Evolutionary conservation across 1,140 invertebrate species (phyloP).

Genomic region (Drosophila pandora): DNA sequence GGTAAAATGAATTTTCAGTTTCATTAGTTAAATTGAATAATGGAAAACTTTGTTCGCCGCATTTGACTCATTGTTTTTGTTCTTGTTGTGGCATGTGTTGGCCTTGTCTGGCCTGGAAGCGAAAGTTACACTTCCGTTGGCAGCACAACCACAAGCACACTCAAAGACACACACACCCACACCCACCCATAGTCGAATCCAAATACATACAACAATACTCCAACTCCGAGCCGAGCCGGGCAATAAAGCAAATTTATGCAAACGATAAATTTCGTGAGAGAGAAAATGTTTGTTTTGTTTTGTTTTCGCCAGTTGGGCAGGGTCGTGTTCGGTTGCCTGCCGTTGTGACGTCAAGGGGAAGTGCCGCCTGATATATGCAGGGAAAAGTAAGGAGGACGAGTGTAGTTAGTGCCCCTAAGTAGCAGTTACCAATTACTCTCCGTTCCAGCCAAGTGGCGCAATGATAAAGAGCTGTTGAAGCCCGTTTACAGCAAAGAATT

Average conservation of each 20-base stretch:
- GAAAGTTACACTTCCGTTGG: slow-evolving; percentile 77
- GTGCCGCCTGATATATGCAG: slow-evolving; percentile 5
- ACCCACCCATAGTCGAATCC: not conserved
- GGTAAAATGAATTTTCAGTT: slow-evolving; percentile 83
- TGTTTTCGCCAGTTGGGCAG: slow-evolving; percentile 40
- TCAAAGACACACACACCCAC: slow-evolving; percentile 22
- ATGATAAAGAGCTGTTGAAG: slow-evolving; percentile 5
- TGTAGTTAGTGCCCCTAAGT: slow-evolving; percentile 62
- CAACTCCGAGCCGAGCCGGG: slow-evolving; percentile 45
- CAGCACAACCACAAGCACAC: slow-evolving; percentile 29
- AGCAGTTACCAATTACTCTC: slow-evolving; percentile 57
- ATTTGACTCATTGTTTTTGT: slow-evolving; percentile 53
- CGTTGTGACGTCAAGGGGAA: slow-evolving; percentile 30
- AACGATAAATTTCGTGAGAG: slow-evolving; percentile 81
- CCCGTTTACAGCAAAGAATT: not conserved
- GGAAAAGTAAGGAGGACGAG: slow-evolving; percentile 11
- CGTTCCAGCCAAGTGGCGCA: slow-evolving; percentile 9
- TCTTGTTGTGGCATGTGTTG: slow-evolving; percentile 42
- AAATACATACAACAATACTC: slow-evolving; percentile 13
- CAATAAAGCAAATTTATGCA: slow-evolving; percentile 84
- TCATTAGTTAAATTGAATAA: slow-evolving; percentile 84
- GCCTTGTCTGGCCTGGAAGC: slow-evolving; percentile 61
- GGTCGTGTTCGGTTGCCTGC: slow-evolving; percentile 10
- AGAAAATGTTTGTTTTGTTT: slow-evolving; percentile 77
- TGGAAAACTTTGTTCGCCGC: slow-evolving; percentile 80